phyloP scores from a whole-genome alignment of 2,797 vertebrate species.

The Pangasius larnaudii region DNA sequence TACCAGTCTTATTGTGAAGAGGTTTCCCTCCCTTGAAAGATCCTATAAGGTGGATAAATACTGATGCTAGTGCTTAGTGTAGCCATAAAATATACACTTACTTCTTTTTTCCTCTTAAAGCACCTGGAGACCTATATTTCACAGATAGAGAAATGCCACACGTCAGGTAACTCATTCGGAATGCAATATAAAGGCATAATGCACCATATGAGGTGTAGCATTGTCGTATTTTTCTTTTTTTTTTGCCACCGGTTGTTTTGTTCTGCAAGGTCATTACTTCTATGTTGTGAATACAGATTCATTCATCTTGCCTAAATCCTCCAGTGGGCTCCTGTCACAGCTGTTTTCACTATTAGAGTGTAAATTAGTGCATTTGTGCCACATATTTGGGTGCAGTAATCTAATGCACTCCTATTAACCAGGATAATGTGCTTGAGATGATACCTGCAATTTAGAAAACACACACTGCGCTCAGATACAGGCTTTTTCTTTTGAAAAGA shows the following conservation, averaged over 20 bases:
- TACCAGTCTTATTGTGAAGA: background rate
- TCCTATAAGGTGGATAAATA: constrained; percentile 10
- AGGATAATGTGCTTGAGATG: constrained; percentile 24
- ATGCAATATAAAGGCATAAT: constrained; percentile 12
- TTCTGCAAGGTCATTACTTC: constrained; percentile 28
- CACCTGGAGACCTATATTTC: constrained; percentile 6
- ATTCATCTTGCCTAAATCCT: constrained; percentile 37
- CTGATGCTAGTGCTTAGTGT: background rate
- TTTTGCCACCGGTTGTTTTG: constrained; percentile 36
- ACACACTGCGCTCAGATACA: background rate
- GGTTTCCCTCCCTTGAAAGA: background rate
- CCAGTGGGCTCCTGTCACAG: constrained; percentile 21
- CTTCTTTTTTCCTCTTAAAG: background rate
- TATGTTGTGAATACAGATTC: constrained; percentile 25
- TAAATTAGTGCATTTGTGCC: background rate
- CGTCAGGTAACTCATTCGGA: constrained; percentile 19
- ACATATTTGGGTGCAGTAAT: constrained; percentile 21
- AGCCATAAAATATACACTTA: constrained; percentile 6
- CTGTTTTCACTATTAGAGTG: constrained; percentile 22
- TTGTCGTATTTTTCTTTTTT: constrained; percentile 13
- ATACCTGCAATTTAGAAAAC: constrained; percentile 24
- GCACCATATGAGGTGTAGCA: background rate
- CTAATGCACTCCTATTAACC: constrained; percentile 27
- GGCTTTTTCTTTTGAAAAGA: background rate
- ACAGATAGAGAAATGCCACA: background rate